phyloP scores from a whole-genome alignment of 2,113 vertebrate genomes.

The Ailurus styani region DNA sequence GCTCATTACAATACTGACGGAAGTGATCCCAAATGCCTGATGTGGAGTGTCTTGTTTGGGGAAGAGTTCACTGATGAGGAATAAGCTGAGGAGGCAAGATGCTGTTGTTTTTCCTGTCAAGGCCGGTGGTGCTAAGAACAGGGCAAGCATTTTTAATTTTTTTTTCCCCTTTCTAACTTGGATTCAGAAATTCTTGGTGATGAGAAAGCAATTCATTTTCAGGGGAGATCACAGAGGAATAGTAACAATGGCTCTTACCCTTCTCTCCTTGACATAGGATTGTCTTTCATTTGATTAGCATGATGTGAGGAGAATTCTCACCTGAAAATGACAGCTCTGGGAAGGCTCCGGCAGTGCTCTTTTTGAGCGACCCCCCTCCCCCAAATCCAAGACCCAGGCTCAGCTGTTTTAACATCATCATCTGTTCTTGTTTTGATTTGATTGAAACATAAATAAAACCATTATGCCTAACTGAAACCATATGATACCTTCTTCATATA shows the following conservation, averaged over 20 bases:
- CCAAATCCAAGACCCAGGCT: not conserved
- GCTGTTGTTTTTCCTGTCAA: slow-evolving; percentile 78
- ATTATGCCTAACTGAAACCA: not conserved
- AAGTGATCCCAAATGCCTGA: slow-evolving; percentile 67
- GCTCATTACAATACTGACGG: slow-evolving; percentile 60
- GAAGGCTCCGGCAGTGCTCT: not conserved
- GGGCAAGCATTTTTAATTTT: slow-evolving; percentile 51
- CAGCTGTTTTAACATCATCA: not conserved
- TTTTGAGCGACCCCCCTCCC: not conserved
- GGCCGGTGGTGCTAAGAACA: slow-evolving; percentile 73
- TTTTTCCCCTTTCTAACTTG: slow-evolving; percentile 57
- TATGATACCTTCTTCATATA: not conserved
- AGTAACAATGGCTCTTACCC: not conserved
- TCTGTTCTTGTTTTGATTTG: not conserved
- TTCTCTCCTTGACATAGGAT: not conserved
- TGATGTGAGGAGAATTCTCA: not conserved
- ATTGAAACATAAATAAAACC: not conserved
- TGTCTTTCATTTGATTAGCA: not conserved
- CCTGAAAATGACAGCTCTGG: not conserved
- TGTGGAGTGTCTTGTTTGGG: slow-evolving; percentile 76
- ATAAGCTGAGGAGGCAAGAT: slow-evolving; percentile 73
- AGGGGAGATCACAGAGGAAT: not conserved
- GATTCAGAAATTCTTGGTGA: slow-evolving; percentile 60
- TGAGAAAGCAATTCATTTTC: slow-evolving; percentile 41
- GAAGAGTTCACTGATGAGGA: slow-evolving; percentile 73